Percentiles rank a stretch among this genome's conserved stretches.
Conservation (phyloP, 2,888 invertebrate genomes). For the Pollenia amentaria region DNA sequence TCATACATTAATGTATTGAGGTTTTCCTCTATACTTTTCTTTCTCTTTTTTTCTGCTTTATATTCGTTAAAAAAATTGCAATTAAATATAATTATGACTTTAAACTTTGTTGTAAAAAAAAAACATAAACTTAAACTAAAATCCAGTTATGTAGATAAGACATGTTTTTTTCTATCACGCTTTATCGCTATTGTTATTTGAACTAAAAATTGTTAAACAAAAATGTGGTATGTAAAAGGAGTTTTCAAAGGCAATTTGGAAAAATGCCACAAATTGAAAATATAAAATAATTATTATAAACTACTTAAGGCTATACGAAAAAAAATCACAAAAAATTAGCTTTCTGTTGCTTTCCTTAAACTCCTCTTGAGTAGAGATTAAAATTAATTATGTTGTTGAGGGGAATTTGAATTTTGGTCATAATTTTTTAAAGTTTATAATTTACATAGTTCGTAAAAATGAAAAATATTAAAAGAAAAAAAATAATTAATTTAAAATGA, state of each 20-base stretch:
- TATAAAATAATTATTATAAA: slow-evolving; percentile 40
- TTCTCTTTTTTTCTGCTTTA: slow-evolving; percentile 13
- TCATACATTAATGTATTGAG: slow-evolving; percentile 30
- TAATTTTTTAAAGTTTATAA: too few species aligned
- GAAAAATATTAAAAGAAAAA: neutral
- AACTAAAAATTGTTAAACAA: slow-evolving; percentile 34
- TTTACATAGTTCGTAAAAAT: neutral
- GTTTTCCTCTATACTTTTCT: slow-evolving; percentile 31
- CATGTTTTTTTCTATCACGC: slow-evolving; percentile 35
- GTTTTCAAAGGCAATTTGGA: slow-evolving; percentile 38
- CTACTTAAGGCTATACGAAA: slow-evolving; percentile 20
- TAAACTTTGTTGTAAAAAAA: slow-evolving; percentile 40
- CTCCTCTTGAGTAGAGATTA: slow-evolving; percentile 5
- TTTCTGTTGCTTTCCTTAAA: slow-evolving; percentile 51
- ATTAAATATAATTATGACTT: slow-evolving; percentile 70
- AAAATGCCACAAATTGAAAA: slow-evolving; percentile 51
- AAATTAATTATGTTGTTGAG: neutral
- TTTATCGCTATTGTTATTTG: slow-evolving; percentile 48
- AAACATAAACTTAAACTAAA: slow-evolving; percentile 42
- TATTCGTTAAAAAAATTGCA: slow-evolving; percentile 58
- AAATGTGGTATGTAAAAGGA: slow-evolving; percentile 19
- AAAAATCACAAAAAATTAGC: neutral
- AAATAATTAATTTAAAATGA: neutral
- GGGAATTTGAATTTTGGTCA: too few species aligned
- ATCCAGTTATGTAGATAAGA: slow-evolving; percentile 67